These are phyloP conservation scores for Cremastinae sp. DNA, from an alignment of 2,888 invertebrate genomes.

Conservation along the genomic window DNA sequence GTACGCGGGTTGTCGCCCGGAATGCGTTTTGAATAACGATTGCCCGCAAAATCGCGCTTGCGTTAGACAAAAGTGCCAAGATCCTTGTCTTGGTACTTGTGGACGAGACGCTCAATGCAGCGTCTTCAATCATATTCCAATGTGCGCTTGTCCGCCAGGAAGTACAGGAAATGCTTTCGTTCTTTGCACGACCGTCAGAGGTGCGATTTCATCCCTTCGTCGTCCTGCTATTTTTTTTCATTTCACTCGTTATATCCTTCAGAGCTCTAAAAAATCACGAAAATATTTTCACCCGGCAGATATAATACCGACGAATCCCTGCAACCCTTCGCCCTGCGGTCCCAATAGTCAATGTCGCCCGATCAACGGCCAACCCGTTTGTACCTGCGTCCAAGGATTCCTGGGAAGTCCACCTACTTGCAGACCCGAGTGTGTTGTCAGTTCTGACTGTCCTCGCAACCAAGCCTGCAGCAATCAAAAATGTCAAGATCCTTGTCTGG, in stretches of 20 bases:
- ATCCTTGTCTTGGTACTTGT: conserved; percentile 89
- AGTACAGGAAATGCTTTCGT: conserved; percentile 87
- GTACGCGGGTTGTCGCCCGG: conserved; percentile 87
- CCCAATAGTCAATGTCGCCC: conserved; percentile 82
- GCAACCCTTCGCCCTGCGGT: conserved; percentile 81
- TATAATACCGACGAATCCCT: conserved; percentile 69
- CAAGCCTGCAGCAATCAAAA: conserved; percentile 80
- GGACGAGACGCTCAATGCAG: conserved; percentile 81
- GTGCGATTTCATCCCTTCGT: background rate
- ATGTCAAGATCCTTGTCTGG: conserved; percentile 80
- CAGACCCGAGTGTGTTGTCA: conserved; percentile 79
- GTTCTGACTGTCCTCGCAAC: conserved; percentile 81
- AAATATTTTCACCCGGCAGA: background rate
- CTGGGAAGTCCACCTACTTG: conserved; percentile 80
- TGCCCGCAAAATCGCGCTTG: conserved; percentile 87
- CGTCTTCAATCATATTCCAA: conserved; percentile 86
- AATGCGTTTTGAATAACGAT: conserved; percentile 88
- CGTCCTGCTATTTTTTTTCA: too few relatives aligned
- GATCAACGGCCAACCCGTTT: conserved; percentile 81
- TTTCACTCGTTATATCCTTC: too few relatives aligned
- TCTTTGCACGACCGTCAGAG: conserved; percentile 80
- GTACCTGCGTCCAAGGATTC: conserved; percentile 80
- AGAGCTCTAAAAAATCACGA: background rate
- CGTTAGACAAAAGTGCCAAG: conserved; percentile 86
- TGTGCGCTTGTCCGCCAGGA: conserved; percentile 85